phyloP scores from a whole-genome alignment of 1,140 invertebrate species.

The Aphis gossypii region DNA sequence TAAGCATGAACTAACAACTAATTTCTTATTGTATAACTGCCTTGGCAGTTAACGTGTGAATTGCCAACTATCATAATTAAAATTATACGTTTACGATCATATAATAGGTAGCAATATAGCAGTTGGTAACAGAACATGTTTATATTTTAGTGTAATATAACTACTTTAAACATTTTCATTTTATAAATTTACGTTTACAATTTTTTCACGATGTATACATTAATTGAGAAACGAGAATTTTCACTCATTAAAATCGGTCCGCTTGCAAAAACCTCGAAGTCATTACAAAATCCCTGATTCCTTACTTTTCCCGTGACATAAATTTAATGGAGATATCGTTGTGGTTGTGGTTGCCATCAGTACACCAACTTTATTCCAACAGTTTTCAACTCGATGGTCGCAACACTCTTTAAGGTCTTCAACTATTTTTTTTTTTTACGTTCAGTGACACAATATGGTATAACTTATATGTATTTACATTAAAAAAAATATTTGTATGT shows the following conservation, averaged over 20 bases:
- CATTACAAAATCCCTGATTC: not conserved
- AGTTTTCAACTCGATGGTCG: not conserved
- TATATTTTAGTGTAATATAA: not conserved
- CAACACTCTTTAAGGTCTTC: not conserved
- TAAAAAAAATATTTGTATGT: not conserved
- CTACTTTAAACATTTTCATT: too few relatives aligned
- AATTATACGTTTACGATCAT: too few relatives aligned
- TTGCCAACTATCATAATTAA: too few relatives aligned
- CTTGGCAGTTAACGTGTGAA: too few relatives aligned
- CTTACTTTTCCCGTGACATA: not conserved
- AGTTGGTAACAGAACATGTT: not conserved
- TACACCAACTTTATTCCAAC: not conserved
- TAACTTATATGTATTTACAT: not conserved
- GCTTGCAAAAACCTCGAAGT: not conserved
- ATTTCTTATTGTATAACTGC: too few relatives aligned
- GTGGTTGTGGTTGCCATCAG: too few relatives aligned
- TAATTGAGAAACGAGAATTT: not conserved
- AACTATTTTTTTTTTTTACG: not conserved
- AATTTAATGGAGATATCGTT: too few relatives aligned
- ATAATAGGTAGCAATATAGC: too few relatives aligned
- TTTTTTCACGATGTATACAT: too few relatives aligned
- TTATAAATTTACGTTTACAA: too few relatives aligned
- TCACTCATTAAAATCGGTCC: not conserved
- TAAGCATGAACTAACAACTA: too few relatives aligned
- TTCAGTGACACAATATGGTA: not conserved